phyloP scores from a whole-genome alignment of 2,113 vertebrate species.

The Vireo altiloquus region DNA sequence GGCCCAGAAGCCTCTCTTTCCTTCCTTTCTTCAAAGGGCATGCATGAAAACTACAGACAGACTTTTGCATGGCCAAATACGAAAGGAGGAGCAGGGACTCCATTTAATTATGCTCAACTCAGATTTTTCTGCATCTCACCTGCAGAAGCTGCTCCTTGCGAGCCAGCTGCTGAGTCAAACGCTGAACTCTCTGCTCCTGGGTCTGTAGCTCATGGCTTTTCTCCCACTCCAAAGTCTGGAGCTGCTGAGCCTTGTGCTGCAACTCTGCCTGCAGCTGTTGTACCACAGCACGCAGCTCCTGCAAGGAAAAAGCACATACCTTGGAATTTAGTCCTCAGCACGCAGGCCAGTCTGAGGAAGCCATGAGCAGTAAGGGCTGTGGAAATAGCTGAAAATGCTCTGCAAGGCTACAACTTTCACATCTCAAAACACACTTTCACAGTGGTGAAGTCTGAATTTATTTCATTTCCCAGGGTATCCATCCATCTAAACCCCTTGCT shows the following conservation, averaged over 20 bases:
- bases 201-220: slow-evolving; percentile 69
- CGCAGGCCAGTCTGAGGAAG: neutral
- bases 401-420: neutral
- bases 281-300: slow-evolving; percentile 84
- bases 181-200: slow-evolving; percentile 74
- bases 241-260: slow-evolving; percentile 76
- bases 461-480: neutral
- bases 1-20: neutral
- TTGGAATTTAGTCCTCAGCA: neutral
- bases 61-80: neutral
- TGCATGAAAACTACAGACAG: neutral
- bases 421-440: neutral
- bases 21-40: neutral
- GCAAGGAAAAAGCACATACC: neutral
- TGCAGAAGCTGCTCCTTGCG: slow-evolving; percentile 80
- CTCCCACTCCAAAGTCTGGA: slow-evolving; percentile 70
- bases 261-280: slow-evolving; percentile 77
- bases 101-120: neutral
- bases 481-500: neutral
- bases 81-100: neutral
- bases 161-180: slow-evolving; percentile 74
- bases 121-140: slow-evolving; percentile 23
- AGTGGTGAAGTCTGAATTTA: neutral
- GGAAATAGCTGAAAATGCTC: neutral
- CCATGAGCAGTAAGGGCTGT: neutral